Percentiles rank a stretch among this genome's conserved stretches.
Conservation (phyloP, 1,140 invertebrate species). For the Drosophila paulistorum region DNA sequence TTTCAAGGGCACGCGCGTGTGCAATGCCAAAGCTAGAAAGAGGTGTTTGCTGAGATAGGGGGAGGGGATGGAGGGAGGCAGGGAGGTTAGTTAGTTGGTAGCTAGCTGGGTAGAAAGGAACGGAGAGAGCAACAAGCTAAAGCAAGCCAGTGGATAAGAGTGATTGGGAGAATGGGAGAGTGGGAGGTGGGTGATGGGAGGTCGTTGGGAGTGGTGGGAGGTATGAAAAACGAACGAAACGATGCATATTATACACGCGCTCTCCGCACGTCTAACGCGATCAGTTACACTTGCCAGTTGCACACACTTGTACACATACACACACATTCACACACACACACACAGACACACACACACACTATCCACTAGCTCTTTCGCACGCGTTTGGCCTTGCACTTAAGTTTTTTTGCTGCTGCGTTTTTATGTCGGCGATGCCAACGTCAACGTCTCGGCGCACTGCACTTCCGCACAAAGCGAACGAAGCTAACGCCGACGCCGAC, state of each 20-base stretch:
- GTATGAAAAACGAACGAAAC: not conserved
- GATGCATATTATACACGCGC: slow-evolving; percentile 43
- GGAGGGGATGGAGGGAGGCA: too few relatives aligned
- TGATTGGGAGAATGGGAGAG: not conserved
- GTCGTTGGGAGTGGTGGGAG: not conserved
- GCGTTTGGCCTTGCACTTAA: slow-evolving; percentile 71
- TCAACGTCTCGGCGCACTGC: slow-evolving; percentile 52
- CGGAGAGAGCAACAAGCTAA: not conserved
- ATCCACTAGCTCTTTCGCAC: slow-evolving; percentile 55
- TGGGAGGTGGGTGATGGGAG: not conserved
- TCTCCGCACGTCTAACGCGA: slow-evolving; percentile 55
- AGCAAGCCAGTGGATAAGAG: not conserved
- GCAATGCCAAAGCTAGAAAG: slow-evolving; percentile 19
- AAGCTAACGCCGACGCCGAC: slow-evolving; percentile 22
- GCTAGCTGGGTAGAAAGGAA: not conserved
- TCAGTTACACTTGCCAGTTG: slow-evolving; percentile 62
- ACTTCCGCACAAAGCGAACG: slow-evolving; percentile 65
- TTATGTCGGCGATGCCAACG: slow-evolving; percentile 31
- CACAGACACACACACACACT: slow-evolving; percentile 10
- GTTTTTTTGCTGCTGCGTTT: slow-evolving; percentile 55
- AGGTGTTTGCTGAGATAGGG: not conserved
- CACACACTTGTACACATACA: slow-evolving; percentile 20
- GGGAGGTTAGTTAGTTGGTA: too few relatives aligned
- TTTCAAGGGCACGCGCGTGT: slow-evolving; percentile 78
- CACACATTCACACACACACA: not conserved